Conservation (phyloP, 2,113 vertebrate genomes). For the Ammospiza nelsoni region DNA sequence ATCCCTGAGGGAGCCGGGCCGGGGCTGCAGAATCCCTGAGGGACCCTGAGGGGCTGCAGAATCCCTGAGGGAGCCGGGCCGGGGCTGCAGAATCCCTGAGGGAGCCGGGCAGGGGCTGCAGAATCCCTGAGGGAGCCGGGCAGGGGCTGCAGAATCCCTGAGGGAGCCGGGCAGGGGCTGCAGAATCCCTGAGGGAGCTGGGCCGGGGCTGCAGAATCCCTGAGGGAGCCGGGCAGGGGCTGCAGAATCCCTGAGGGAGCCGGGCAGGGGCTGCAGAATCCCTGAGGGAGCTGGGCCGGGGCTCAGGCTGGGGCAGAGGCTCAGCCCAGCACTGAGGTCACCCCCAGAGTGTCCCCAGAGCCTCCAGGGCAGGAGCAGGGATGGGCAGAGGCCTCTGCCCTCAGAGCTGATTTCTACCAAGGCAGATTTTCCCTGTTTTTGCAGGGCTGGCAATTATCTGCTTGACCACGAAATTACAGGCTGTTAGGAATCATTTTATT, state of each 20-base stretch:
- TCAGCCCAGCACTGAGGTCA: not conserved
- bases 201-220: too few species aligned
- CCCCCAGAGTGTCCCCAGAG: accelerated
- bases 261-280: not conserved
- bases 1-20: not conserved
- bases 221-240: not conserved
- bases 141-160: too few species aligned
- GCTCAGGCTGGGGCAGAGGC: too few species aligned
- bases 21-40: not conserved
- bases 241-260: not conserved
- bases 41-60: too few species aligned
- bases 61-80: too few species aligned
- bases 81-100: too few species aligned
- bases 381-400: not conserved
- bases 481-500: not conserved
- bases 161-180: too few species aligned
- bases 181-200: not conserved
- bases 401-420: not conserved
- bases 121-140: too few species aligned
- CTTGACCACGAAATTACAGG: conserved; percentile 24
- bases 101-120: too few species aligned
- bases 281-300: too few species aligned
- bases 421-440: not conserved
- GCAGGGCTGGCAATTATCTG: not conserved
- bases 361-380: not conserved